Evolutionary conservation across 2,888 invertebrate species (phyloP), one percentile per base, ranked within the genome.

Genomic region (Microctonus aethiopoides): DNA sequence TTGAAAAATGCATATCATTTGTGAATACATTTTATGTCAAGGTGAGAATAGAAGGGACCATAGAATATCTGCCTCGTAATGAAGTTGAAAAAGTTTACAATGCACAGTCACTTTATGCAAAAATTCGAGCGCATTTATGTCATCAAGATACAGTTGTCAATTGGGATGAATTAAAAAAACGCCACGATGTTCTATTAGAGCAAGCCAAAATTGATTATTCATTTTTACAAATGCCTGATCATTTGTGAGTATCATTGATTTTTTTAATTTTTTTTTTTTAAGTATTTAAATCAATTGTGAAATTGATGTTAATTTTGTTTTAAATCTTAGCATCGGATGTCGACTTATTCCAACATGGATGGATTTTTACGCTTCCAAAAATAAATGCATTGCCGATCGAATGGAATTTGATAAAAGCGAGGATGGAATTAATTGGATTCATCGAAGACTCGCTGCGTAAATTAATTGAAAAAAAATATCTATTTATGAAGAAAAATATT

Each of bases 101-200:
- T 6, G 79, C 76, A n/a, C 88, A 88, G 63, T 87, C 87, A 16
- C 72, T 88, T 9, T 87, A 80, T 70, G 86, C 86, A 60, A 89
- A 88, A 81, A 87, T 89, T 65, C 84, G 89, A 11, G 77, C 87
- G 1, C 81, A 87, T 32, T 79, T 89, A 56, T 89, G 89, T 72
- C 78, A 84, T 46, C 89, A 89, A 75, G 88, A 87, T 2, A 72
- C 80, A 24, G 75, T 78, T 56, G 84, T 88, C 0, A 84, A 87
- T 51, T 89, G 89, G 89, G 76, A 87, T 0, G 83, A 86, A 6
- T 80, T 87, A 63, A 88, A 89, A 73, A 73, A 81, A 16, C 77
- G 78, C 32, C 88, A 88, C 74, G 89, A 89, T 74, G 73, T 84
- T 70, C 72, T 89, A 36, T 66, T 87, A 6, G 70, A 81, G 10